Conservation (phyloP, 2,888 invertebrate genomes). For the Cerastoderma edule region DNA sequence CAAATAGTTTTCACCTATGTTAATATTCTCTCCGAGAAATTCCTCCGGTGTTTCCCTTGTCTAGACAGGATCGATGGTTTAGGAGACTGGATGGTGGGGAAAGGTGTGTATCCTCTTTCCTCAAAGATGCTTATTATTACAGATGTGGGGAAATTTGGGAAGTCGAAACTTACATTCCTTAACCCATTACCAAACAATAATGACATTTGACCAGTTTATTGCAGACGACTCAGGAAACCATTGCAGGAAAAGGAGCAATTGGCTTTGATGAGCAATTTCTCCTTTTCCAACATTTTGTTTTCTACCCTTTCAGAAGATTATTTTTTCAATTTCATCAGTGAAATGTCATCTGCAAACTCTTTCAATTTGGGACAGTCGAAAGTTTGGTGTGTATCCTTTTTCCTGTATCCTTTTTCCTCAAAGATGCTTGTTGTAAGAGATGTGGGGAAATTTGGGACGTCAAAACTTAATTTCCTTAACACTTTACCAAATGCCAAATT, state of each 20-base stretch:
- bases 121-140: slow-evolving; percentile 17
- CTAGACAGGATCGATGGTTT: slow-evolving; percentile 54
- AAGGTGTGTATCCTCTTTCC: slow-evolving; percentile 25
- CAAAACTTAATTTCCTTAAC: too few relatives aligned
- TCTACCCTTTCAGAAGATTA: neutral
- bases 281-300: slow-evolving; percentile 3
- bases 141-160: too few relatives aligned
- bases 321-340: neutral
- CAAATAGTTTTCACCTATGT: slow-evolving; percentile 56
- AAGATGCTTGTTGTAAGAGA: too few relatives aligned
- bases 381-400: too few relatives aligned
- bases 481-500: too few relatives aligned
- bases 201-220: too few relatives aligned
- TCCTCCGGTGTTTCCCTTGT: slow-evolving; percentile 34
- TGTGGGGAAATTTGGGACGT: too few relatives aligned
- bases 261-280: neutral
- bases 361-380: too few relatives aligned
- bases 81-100: slow-evolving; percentile 38
- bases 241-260: neutral
- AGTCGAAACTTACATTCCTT: too few relatives aligned
- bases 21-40: slow-evolving; percentile 57
- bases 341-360: neutral
- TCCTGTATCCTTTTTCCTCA: too few relatives aligned
- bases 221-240: too few relatives aligned
- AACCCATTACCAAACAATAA: too few relatives aligned